These are phyloP conservation scores for Chloroceryle inda DNA, from an alignment of 2,797 vertebrate genomes.

Conservation along the genomic window DNA sequence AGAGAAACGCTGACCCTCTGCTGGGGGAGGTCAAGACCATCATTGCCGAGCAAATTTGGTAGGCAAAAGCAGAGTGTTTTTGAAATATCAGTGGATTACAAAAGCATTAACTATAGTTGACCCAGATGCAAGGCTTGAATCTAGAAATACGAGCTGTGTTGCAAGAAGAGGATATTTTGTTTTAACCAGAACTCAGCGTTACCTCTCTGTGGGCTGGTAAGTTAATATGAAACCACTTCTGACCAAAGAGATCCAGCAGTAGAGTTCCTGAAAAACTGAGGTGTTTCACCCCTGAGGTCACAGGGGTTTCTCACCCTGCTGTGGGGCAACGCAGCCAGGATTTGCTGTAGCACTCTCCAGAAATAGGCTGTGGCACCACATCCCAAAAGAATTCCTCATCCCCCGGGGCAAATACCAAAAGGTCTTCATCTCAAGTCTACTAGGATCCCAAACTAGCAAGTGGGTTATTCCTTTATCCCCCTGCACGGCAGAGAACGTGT, in stretches of 20 bases:
- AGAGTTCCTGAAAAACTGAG: not conserved
- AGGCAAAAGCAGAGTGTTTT: not conserved
- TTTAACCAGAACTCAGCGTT: fast-evolving
- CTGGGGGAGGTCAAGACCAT: not conserved
- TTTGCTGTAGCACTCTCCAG: not conserved
- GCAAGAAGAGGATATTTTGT: not conserved
- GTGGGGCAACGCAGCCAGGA: not conserved
- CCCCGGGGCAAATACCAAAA: not conserved
- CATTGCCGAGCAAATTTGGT: not conserved
- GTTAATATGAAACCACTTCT: not conserved
- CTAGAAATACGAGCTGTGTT: not conserved
- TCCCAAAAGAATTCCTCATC: not conserved
- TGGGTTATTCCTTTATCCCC: not conserved
- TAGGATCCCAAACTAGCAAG: not conserved
- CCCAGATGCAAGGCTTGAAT: not conserved
- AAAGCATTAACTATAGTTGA: not conserved
- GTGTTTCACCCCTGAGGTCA: not conserved
- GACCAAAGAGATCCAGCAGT: not conserved
- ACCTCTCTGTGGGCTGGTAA: not conserved
- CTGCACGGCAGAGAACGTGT: not conserved
- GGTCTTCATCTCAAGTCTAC: not conserved
- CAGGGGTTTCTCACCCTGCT: not conserved
- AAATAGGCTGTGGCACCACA: not conserved
- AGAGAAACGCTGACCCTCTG: not conserved
- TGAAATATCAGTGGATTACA: not conserved